phyloP scores from a whole-genome alignment of 2,113 vertebrate species.

The Eleginops maclovinus region DNA sequence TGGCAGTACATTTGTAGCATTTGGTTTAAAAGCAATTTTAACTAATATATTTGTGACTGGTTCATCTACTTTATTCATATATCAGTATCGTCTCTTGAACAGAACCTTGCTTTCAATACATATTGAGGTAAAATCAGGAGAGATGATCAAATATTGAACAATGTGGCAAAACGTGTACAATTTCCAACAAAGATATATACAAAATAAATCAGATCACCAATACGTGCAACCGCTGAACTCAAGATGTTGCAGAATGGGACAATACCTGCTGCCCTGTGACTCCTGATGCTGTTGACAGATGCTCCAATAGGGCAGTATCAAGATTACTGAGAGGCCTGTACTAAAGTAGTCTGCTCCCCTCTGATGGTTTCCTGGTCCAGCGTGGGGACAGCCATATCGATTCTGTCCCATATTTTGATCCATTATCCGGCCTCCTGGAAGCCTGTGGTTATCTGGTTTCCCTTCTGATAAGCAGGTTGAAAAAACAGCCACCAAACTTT shows the following conservation, averaged over 20 bases:
- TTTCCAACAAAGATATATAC: background rate
- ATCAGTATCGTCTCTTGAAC: background rate
- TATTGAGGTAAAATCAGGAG: too few species aligned
- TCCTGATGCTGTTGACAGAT: constrained; percentile 24
- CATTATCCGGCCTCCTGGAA: constrained; percentile 68
- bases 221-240: background rate
- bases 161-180: background rate
- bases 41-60: too few species aligned
- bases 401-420: constrained; percentile 59
- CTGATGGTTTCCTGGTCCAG: constrained; percentile 53
- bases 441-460: constrained; percentile 67
- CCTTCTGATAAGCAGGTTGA: constrained; percentile 49
- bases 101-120: background rate
- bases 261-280: constrained; percentile 8
- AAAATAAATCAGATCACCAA: background rate
- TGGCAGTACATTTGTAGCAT: too few species aligned
- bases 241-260: constrained; percentile 28
- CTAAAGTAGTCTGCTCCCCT: constrained; percentile 19
- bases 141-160: background rate
- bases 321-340: constrained; percentile 12
- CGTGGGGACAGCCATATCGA: constrained; percentile 67
- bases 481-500: constrained; percentile 59
- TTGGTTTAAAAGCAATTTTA: too few species aligned
- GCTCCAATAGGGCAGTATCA: background rate
- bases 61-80: too few species aligned